These are phyloP conservation scores for Erythrolamprus reginae DNA, from an alignment of 2,113 vertebrate genomes.

Conservation along the genomic window DNA sequence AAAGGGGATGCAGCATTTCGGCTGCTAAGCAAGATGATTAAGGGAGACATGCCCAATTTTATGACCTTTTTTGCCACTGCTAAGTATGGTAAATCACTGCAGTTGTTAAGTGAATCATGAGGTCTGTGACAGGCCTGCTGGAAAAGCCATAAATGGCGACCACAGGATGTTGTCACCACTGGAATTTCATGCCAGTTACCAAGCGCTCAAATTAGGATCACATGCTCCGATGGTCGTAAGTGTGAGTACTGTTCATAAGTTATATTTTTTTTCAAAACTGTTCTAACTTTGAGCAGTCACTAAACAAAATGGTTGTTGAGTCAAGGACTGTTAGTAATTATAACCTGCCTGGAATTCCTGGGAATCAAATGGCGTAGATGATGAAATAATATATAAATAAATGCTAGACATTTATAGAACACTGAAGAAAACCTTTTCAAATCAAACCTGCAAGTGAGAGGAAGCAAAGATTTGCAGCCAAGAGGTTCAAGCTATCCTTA, in stretches of 20 bases:
- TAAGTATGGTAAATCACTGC: neutral
- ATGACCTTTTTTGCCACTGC: neutral
- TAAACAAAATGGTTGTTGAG: neutral
- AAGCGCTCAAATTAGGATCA: neutral
- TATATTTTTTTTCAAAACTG: neutral
- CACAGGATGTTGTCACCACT: neutral
- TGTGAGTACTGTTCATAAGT: neutral
- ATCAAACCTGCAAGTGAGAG: slow-evolving; percentile 19
- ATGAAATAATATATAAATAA: neutral
- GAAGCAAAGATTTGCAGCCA: slow-evolving; percentile 1
- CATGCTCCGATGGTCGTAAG: neutral
- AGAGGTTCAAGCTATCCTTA: neutral
- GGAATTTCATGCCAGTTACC: neutral
- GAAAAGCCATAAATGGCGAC: neutral
- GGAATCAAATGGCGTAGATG: neutral
- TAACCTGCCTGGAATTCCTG: neutral
- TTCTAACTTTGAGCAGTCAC: neutral
- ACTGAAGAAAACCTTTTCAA: neutral
- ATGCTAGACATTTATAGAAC: neutral
- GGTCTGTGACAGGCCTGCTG: neutral
- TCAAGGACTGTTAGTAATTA: neutral
- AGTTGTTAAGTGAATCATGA: neutral
- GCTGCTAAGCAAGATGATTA: neutral
- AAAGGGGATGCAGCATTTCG: neutral
- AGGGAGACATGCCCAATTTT: neutral